Conservation (phyloP, 2,797 vertebrate species). For the Trichosurus vulpecula region DNA sequence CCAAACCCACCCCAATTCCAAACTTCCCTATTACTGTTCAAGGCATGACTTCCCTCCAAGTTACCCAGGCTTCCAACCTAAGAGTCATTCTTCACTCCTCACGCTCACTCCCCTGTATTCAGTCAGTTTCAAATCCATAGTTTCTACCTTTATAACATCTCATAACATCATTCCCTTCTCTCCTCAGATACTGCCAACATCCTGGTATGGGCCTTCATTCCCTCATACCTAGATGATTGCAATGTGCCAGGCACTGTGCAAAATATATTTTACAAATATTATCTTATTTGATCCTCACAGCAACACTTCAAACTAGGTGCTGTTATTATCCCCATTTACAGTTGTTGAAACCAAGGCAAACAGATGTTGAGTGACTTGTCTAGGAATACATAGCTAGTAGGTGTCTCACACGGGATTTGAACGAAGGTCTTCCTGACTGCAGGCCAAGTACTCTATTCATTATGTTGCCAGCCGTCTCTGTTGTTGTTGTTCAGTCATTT, state of each 20-base stretch:
- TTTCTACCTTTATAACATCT: neutral
- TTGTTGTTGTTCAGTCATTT: neutral
- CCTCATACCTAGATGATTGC: neutral
- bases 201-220: neutral
- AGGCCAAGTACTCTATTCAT: too few species aligned
- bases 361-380: too few species aligned
- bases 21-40: neutral
- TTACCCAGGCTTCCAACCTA: neutral
- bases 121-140: neutral
- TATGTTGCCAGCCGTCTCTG: neutral
- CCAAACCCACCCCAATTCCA: neutral
- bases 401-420: neutral
- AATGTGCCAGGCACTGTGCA: too few species aligned
- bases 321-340: too few species aligned
- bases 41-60: neutral
- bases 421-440: neutral
- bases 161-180: constrained; percentile 8
- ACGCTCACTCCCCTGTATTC: constrained; percentile 3
- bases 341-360: too few species aligned
- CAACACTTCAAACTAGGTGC: too few species aligned
- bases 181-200: neutral
- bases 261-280: too few species aligned
- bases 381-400: too few species aligned
- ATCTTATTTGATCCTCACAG: too few species aligned
- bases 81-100: neutral